Conservation (phyloP, 35 echinoderm and acorn worm genomes). For the Strongylocentrotus purpuratus region DNA sequence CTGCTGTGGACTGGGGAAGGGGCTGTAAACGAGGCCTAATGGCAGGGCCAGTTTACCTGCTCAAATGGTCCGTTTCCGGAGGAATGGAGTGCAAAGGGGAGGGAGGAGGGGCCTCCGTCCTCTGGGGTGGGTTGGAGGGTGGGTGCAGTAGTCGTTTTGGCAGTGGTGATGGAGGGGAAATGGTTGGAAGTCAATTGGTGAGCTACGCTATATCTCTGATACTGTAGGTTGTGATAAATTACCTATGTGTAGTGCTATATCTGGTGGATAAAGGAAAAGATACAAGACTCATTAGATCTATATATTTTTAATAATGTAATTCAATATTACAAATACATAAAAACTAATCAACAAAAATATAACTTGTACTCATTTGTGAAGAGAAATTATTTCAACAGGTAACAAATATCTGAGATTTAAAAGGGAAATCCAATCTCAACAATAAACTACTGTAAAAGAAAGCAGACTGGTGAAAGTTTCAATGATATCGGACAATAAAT, state of each 20-base stretch:
- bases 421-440: no score
- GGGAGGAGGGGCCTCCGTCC: not conserved
- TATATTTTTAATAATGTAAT: not conserved
- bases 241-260: not conserved
- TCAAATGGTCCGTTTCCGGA: conserved; percentile 21
- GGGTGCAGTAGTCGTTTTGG: not conserved
- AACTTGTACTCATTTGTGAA: no score
- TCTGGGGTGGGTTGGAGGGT: not conserved
- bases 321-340: not conserved
- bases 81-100: conserved; percentile 16
- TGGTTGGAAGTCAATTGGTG: not conserved
- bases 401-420: no score
- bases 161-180: not conserved
- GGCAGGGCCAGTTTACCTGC: conserved; percentile 52
- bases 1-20: conserved; percentile 56
- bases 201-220: not conserved
- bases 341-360: no score
- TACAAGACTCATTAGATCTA: not conserved
- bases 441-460: no score
- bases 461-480: no score
- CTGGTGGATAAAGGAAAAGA: not conserved
- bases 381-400: no score
- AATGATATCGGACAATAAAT: no score
- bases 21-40: conserved; percentile 49
- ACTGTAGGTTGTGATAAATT: not conserved